Base-by-base conservation (phyloP, 2,888 invertebrate genomes). In the Bellardia bayeri region DNA sequence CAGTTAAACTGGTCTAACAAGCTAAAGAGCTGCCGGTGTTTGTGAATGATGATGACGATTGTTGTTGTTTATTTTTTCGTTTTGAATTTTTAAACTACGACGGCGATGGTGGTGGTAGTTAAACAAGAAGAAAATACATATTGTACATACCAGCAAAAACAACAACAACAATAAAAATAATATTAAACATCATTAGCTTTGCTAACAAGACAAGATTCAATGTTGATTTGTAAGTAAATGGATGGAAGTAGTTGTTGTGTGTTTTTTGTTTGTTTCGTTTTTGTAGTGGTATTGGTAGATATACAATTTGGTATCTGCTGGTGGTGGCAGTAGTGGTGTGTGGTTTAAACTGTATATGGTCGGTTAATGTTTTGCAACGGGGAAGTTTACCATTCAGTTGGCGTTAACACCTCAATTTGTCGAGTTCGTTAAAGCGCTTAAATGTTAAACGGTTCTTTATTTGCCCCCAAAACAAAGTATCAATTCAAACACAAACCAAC, bases 331-430 rank as follows among this genome's bases (percentile, higher is more conserved):
- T 90, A 54, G 49, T 74, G 68, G 81, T 85, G 88, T 84, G 89
- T 84, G 85, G 72, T 80, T 83, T 82, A 68, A 68, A 49, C 16
- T 71, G 63, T 75, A 66, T 74, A 76, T 69, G 85, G 63, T 71
- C 75, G 83, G 81, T 79, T 79, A 74, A 58, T 85, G 74, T 85
- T 87, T 84, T 87, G 84, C 84, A 85, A 89, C 90, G 89, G 90
- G 89, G 90, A 92, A 90, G 88, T 88, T 90, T 89, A 68, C 51
- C 84, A 86, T 89, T 90, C 90, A 91, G 92, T 91, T 91, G 88
- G 90, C 91, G 91, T 91, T 91, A 90, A 90, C 91, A 91, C 90
- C 91, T 91, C 91, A 90, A 91, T 91, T 92, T 91, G 91, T 90
- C 89, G 90, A 91, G 91, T 91, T 91, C 90, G 91, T 87, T 83